Percentiles rank a stretch among this genome's conserved stretches.
Conservation (phyloP, 2,888 invertebrate species). For the Synergus gifuensis region DNA sequence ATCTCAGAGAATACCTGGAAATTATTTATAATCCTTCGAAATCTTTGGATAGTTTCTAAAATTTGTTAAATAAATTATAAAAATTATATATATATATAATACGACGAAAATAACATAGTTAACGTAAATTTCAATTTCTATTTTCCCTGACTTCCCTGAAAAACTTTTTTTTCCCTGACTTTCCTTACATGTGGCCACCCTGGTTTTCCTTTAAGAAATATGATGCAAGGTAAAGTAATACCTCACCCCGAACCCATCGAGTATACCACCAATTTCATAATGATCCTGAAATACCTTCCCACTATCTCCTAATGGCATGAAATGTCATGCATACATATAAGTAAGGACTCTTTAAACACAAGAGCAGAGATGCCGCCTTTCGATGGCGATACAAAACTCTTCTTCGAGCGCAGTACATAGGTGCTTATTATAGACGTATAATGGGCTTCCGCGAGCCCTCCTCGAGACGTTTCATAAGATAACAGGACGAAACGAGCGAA, state of each 20-base stretch:
- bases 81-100: too few relatives aligned
- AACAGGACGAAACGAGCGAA: conserved; percentile 52
- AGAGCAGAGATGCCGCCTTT: conserved; percentile 49
- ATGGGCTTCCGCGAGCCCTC: conserved; percentile 57
- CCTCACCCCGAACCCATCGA: background rate
- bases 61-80: too few relatives aligned
- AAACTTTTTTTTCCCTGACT: too few relatives aligned
- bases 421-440: conserved; percentile 61
- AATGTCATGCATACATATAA: conserved; percentile 24
- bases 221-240: background rate
- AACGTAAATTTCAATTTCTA: too few relatives aligned
- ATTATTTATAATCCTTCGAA: too few relatives aligned
- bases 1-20: too few relatives aligned
- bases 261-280: conserved; percentile 19
- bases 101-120: too few relatives aligned
- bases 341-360: conserved; percentile 2
- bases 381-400: conserved; percentile 48
- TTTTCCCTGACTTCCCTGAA: too few relatives aligned
- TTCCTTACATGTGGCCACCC: too few relatives aligned
- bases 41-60: too few relatives aligned
- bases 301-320: conserved; percentile 6
- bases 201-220: background rate
- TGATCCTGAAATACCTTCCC: conserved; percentile 1
- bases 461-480: conserved; percentile 45
- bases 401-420: conserved; percentile 46